phyloP scores from a whole-genome alignment of 2,113 vertebrate species.

The Brachypteracias leptosomus region DNA sequence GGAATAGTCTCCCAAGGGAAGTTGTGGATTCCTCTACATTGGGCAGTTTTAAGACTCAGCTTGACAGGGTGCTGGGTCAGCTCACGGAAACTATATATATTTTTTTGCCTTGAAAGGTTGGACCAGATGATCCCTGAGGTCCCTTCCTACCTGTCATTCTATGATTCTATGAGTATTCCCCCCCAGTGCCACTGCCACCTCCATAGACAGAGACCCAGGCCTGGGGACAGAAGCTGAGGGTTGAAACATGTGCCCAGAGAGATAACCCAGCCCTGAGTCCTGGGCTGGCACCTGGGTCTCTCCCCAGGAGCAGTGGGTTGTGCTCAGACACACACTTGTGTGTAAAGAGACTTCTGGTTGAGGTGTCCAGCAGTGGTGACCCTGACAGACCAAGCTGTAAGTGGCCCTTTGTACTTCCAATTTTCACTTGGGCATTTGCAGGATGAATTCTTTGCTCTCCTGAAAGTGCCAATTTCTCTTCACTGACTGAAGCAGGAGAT shows the following conservation, averaged over 20 bases:
- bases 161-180: too few relatives aligned
- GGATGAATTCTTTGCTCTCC: neutral
- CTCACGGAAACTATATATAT: too few relatives aligned
- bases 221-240: neutral
- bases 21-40: too few relatives aligned
- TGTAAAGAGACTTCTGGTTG: neutral
- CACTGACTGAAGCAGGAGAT: neutral
- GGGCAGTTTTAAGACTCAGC: too few relatives aligned
- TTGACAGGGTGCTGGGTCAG: too few relatives aligned
- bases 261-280: neutral
- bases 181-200: neutral
- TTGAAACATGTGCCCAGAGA: neutral
- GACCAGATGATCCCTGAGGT: too few relatives aligned
- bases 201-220: neutral
- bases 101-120: too few relatives aligned
- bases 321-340: neutral
- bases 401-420: fast-evolving
- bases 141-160: too few relatives aligned
- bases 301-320: neutral
- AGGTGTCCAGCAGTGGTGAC: neutral
- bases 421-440: neutral
- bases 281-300: neutral
- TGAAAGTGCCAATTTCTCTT: neutral
- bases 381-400: too few relatives aligned
- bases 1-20: too few relatives aligned